Evolutionary conservation across 2,888 invertebrate genomes (phyloP), one percentile per base, ranked within the genome.

Genomic region (Pherbina coryleti): DNA sequence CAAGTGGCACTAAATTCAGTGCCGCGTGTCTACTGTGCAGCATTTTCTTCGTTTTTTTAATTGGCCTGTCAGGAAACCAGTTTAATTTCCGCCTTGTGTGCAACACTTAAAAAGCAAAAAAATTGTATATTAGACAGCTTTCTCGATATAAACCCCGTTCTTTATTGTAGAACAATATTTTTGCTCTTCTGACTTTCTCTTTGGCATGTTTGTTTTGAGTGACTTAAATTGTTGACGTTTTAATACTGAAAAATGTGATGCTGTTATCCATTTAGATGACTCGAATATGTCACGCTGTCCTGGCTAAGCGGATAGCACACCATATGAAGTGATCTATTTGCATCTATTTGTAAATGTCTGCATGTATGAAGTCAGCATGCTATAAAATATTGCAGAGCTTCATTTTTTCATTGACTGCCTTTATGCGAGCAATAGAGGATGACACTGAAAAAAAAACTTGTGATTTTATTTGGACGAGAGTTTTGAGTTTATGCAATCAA

Each of bases 241-340:
- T 73, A 73, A 73, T 73, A 34, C 73, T 60, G 57, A 73, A 44
- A 60, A 44, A 73, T 55, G 72, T 72, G 44, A 22, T 22, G 37
- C 37, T 34, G 19, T 19, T 19, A 37, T 66, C 66, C 66, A 22
- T 66, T 34, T 1, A 17, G 19, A 37, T 34, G 37, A 66, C 37
- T 37, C 69, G 44, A 22, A 19, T 49, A 28, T 28, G 28, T 49
- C 51, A 69, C 25, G 25, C 69, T 25, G 5, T 67, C 14, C 44
- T 44, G 2, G 44, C 44, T 44, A 44, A 44, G 44, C 44, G 44
- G 3, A 14, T 14, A 11, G 44, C 2, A 34, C 34, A 34, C 14
- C 25, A 60, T 60, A 19, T 19, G 28, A 28, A 60, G 60, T 60
- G 28, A 60, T 60, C 60, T 60, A 28, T 60, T 25, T 19, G 60